Conservation (phyloP, 2,888 invertebrate genomes). For the Lamproptera curius region DNA sequence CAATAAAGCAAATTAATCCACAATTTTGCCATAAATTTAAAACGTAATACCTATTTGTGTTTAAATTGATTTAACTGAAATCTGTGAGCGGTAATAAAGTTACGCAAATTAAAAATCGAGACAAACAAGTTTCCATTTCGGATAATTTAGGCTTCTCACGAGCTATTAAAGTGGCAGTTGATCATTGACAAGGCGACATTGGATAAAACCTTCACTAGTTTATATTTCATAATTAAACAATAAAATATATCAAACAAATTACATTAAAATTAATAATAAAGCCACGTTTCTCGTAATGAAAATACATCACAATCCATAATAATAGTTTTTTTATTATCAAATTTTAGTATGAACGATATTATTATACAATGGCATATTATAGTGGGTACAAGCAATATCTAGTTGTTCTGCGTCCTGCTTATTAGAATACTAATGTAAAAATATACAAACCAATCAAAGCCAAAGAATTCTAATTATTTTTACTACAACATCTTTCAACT, state of each 20-base stretch:
- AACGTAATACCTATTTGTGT: neutral
- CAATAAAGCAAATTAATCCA: too few relatives aligned
- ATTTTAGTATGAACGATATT: too few relatives aligned
- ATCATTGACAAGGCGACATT: constrained; percentile 11
- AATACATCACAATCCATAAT: too few relatives aligned
- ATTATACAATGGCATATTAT: too few relatives aligned
- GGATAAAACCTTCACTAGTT: constrained; percentile 7
- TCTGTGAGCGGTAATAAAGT: constrained; percentile 6
- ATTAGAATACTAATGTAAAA: neutral
- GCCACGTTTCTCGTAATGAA: too few relatives aligned
- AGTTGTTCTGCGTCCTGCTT: too few relatives aligned
- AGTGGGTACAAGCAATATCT: too few relatives aligned
- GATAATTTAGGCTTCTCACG: neutral
- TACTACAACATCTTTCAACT: neutral
- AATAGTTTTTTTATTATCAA: too few relatives aligned
- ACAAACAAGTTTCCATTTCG: constrained; percentile 13
- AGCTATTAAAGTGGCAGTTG: neutral
- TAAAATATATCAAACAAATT: too few relatives aligned
- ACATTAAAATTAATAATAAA: too few relatives aligned
- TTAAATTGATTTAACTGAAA: neutral
- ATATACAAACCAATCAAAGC: neutral
- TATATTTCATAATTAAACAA: too few relatives aligned
- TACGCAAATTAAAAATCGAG: constrained; percentile 9
- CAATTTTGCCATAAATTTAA: neutral
- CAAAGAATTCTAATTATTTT: neutral